Evolutionary conservation across 2,797 vertebrate species (phyloP).

Genomic region (Leuciscus waleckii): DNA sequence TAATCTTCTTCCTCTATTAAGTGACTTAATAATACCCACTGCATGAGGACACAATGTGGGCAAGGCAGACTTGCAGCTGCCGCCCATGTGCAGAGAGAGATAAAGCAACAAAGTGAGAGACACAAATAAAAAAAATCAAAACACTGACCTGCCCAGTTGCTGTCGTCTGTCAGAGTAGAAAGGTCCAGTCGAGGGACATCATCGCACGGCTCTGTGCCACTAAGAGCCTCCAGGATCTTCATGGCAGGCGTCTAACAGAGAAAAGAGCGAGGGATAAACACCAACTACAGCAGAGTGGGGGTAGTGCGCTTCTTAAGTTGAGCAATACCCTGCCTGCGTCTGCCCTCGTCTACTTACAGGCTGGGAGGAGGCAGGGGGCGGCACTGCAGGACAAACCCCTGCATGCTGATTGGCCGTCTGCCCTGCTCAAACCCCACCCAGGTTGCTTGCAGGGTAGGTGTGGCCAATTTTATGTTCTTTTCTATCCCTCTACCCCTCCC

Average conservation of each 20-base stretch:
- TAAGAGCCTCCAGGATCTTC: slow-evolving; percentile 95
- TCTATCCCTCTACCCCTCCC: slow-evolving; percentile 43
- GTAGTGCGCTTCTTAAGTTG: slow-evolving; percentile 75
- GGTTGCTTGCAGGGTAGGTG: slow-evolving; percentile 66
- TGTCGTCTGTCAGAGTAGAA: slow-evolving; percentile 84
- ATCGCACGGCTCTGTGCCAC: slow-evolving; percentile 80
- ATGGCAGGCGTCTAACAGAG: slow-evolving; percentile 86
- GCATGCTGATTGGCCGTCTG: slow-evolving; percentile 71
- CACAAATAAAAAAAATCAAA: slow-evolving; percentile 16
- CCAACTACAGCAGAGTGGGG: slow-evolving; percentile 64
- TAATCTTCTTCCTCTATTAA: slow-evolving; percentile 23
- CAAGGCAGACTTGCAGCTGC: slow-evolving; percentile 73
- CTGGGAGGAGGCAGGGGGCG: slow-evolving; percentile 64
- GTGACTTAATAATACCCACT: slow-evolving; percentile 27
- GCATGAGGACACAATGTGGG: slow-evolving; percentile 42
- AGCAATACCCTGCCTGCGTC: slow-evolving; percentile 67
- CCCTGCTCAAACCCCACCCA: slow-evolving; percentile 71
- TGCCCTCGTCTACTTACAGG: slow-evolving; percentile 67
- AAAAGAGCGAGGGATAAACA: slow-evolving; percentile 64
- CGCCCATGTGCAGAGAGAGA: slow-evolving; percentile 66
- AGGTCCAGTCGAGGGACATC: slow-evolving; percentile 90
- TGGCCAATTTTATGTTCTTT: slow-evolving; percentile 33
- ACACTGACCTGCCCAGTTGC: slow-evolving; percentile 94
- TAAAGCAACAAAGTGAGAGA: slow-evolving; percentile 9
- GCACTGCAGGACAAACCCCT: slow-evolving; percentile 58